Percentiles rank a stretch among this genome's conserved stretches.
Conservation (phyloP, 2,113 vertebrate species). For the Forbesichthys papilliferus region DNA sequence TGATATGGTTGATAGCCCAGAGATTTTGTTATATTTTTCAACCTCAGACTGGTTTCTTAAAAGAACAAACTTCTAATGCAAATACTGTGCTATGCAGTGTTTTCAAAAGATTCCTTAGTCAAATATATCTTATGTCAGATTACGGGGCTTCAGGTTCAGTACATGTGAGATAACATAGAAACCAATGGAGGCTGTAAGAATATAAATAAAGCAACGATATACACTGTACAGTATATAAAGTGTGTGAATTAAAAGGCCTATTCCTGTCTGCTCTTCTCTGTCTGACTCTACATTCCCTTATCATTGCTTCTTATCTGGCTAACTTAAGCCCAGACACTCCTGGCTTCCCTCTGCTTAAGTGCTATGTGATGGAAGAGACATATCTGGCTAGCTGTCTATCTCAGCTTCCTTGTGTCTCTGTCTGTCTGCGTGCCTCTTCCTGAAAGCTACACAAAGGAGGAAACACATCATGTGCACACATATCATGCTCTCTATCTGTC, state of each 20-base stretch:
- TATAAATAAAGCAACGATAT: too few species aligned
- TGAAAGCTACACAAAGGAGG: not conserved
- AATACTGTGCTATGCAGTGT: too few species aligned
- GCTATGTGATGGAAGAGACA: conserved; percentile 39
- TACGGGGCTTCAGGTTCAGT: too few species aligned
- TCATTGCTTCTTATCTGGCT: conserved; percentile 54
- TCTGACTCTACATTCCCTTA: conserved; percentile 48
- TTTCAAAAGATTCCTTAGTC: too few species aligned
- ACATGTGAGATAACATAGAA: too few species aligned
- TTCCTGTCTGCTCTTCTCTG: conserved; percentile 17
- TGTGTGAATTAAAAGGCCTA: conserved; percentile 11
- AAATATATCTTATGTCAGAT: too few species aligned
- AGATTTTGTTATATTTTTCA: too few species aligned
- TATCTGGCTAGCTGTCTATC: conserved; percentile 16
- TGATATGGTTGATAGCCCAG: too few species aligned
- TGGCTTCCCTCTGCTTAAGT: conserved; percentile 39
- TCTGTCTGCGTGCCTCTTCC: not conserved
- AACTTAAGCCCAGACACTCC: conserved; percentile 48
- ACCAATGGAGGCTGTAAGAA: too few species aligned
- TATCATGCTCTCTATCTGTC: not conserved
- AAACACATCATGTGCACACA: not conserved
- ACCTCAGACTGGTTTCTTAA: too few species aligned
- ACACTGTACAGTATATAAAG: not conserved
- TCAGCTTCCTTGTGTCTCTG: conserved; percentile 1
- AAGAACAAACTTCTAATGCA: too few species aligned